Conservation (phyloP, 1,140 invertebrate species). For the Sinonovacula constricta region DNA sequence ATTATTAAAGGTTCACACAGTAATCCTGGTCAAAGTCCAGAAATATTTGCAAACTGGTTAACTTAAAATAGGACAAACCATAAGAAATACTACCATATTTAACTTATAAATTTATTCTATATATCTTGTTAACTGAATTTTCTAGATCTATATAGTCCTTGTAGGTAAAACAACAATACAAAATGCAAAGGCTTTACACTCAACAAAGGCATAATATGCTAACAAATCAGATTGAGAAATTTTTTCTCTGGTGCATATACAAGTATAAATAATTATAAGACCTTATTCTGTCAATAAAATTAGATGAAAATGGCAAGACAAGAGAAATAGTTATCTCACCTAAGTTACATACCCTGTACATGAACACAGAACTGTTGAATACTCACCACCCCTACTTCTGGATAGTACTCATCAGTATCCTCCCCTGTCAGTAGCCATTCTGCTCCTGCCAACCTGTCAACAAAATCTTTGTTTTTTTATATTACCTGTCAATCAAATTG, state of each 20-base stretch:
- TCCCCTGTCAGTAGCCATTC: constrained; percentile 79
- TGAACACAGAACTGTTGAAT: not conserved
- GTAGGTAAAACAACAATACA: no score
- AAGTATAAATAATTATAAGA: no score
- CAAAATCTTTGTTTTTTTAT: no score
- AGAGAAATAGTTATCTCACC: not conserved
- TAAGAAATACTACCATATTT: no score
- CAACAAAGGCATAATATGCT: not conserved
- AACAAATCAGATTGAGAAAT: not conserved
- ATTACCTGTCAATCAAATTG: no score
- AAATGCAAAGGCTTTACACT: not conserved
- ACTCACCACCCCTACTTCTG: constrained; percentile 79
- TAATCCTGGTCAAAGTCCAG: no score
- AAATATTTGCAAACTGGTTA: no score
- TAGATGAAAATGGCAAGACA: not conserved
- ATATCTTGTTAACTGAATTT: no score
- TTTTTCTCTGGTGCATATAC: not conserved
- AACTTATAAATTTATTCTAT: no score
- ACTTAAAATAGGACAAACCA: no score
- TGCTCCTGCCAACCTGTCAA: constrained; percentile 77
- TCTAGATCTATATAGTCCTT: no score
- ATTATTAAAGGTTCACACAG: no score
- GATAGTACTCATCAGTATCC: constrained; percentile 78
- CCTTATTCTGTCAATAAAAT: not conserved
- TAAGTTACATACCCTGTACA: not conserved